These are phyloP conservation scores for Gymnoscopelus microlampas DNA, from an alignment of 2,797 vertebrate genomes.

Conservation along the genomic window DNA sequence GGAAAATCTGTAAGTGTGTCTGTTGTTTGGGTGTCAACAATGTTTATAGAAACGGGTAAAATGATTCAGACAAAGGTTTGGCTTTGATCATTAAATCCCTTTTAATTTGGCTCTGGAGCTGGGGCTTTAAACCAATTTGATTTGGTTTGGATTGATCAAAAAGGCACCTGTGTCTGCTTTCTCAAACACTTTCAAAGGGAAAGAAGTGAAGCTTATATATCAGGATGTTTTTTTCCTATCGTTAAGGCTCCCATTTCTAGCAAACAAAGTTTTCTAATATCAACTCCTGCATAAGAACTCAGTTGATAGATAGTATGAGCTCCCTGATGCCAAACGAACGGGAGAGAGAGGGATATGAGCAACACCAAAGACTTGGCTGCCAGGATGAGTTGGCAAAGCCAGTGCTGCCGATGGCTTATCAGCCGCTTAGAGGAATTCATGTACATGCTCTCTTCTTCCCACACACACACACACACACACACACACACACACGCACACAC, in stretches of 20 bases:
- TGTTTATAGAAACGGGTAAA: not conserved
- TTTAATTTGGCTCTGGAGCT: not conserved
- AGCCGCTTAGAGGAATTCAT: constrained; percentile 44
- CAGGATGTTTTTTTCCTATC: not conserved
- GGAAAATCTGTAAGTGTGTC: too few relatives aligned
- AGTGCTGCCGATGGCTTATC: constrained; percentile 62
- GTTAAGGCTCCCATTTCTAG: not conserved
- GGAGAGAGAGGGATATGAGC: constrained; percentile 43
- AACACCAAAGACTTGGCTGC: constrained; percentile 63
- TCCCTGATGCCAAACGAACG: constrained; percentile 50
- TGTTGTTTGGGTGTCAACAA: too few relatives aligned
- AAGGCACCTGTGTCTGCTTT: not conserved
- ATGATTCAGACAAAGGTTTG: not conserved
- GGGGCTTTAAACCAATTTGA: not conserved
- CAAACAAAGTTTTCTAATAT: constrained; percentile 28
- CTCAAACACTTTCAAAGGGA: not conserved
- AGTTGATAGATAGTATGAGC: constrained; percentile 33
- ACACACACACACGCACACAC: constrained; percentile 25
- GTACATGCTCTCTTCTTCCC: too few relatives aligned
- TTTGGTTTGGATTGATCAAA: not conserved
- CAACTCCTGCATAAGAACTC: constrained; percentile 33
- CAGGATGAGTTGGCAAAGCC: constrained; percentile 51
- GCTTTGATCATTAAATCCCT: not conserved
- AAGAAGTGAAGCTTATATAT: not conserved
- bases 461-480: constrained; percentile 21